These are phyloP conservation scores for Seladonia tumulorum DNA, from an alignment of 2,888 invertebrate species.

Conservation along the genomic window DNA sequence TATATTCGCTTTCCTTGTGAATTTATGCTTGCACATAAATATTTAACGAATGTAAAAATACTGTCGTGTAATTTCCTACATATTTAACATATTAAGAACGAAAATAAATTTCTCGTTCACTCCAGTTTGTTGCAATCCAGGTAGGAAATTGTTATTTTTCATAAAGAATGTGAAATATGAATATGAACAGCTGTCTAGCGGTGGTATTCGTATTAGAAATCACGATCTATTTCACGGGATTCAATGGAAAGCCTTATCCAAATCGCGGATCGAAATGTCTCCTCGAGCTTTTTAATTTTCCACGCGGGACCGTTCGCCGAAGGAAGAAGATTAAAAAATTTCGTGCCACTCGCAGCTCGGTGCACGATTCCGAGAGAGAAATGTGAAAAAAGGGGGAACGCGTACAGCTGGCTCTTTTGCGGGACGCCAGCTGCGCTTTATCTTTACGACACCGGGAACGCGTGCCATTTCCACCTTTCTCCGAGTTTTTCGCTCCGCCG, in stretches of 20 bases:
- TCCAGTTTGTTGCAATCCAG: not conserved
- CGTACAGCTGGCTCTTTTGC: constrained; percentile 56
- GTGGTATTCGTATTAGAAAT: not conserved
- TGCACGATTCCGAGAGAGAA: constrained; percentile 39
- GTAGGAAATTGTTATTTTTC: not conserved
- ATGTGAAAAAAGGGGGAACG: constrained; percentile 7
- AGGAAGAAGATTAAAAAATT: constrained; percentile 33
- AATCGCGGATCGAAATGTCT: not conserved
- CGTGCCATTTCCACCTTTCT: constrained; percentile 54
- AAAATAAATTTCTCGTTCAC: not conserved
- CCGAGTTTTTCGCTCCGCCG: constrained; percentile 31
- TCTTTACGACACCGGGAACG: constrained; percentile 64
- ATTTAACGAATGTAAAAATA: not conserved
- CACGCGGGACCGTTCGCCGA: not conserved
- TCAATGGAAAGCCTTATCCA: not conserved
- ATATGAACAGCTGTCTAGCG: not conserved
- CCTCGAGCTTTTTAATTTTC: not conserved
- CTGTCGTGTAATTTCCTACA: not conserved
- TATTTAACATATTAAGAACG: not conserved
- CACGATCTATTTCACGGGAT: not conserved
- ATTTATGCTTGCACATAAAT: not conserved
- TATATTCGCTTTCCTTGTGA: not conserved
- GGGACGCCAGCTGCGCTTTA: constrained; percentile 68
- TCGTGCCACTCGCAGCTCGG: not conserved
- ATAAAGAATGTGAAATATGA: no score